Evolutionary conservation across 2,797 vertebrate genomes (phyloP), one percentile per base, ranked within the genome.

Genomic region (Catostomus latipinnis): DNA sequence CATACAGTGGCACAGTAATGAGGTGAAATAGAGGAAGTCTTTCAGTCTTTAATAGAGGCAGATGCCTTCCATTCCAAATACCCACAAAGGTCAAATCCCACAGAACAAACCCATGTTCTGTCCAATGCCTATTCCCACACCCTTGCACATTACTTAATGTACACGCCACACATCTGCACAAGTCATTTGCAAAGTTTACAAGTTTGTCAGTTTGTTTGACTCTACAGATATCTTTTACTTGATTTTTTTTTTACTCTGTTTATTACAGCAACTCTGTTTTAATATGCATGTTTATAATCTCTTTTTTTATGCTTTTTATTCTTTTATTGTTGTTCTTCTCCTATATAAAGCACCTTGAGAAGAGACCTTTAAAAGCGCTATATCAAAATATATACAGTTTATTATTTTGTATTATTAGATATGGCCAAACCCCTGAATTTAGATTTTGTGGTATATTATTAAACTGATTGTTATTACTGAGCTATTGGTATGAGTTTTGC

Each of bases 61-160:
- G 10, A 79, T 79, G 70, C 52, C 61, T 79, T 50, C 34, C 60
- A 73, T 72, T 79, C 70, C 61, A 22, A 65, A 66, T 73, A 45
- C 16, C 60, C 62, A 69, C 71, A 78, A 78, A 89, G 88, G 76
- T 84, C 71, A 81, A 78, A 76, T 46, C 83, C 85, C 14, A 73
- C 63, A 72, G 76, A 74, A 88, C 75, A 80, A 78, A 78, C 78
- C 71, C 22, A 9, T 65, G 34, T 56, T 79, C 69, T 72, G 60
- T 56, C 68, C 60, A 79, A 65, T 65, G 60, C 11, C 0, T 8
- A 52, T n/a, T 63, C 61, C 14, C 60, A 12, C 10, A 80, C 65
- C 50, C 11, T 5, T 2, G 8, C 5, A 45, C 16, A 58, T 3
- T 43, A 67, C 8, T 58, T 58, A 57, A 76, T 57, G 8, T 57